Base-by-base conservation (phyloP, 2,888 invertebrate genomes). In the Acleris emargana region DNA sequence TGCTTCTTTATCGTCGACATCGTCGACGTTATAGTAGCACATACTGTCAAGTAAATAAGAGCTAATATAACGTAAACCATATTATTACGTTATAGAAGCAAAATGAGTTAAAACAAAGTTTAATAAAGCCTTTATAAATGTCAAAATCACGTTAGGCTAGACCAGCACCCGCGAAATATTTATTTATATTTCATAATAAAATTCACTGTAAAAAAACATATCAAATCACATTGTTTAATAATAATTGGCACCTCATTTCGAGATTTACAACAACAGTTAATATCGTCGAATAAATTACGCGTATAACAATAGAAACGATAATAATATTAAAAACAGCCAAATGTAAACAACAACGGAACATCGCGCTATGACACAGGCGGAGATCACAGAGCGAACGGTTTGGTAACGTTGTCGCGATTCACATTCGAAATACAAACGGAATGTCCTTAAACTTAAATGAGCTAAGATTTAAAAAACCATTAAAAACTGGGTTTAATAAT, bases 241-340 rank as follows among this genome's bases (percentile, higher is more conserved):
- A 43, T 25, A 28, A 28, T 66, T 66, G 61, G 61, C 59, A 61
- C 60, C 61, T 38, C 52, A 18, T 28, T 20, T n/a, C 28, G 42
- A 60, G 51, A 38, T 61, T 60, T 25, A 22, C 43, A 43, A 59
- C 18, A 53, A 58, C 42, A 59, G 25, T 20, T 42, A 20, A 51
- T 38, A 57, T 47, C 28, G 43, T 52, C n/a, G 6, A 60, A 59
- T 58, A 60, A 55, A 55, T 51, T 32, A 60, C 13, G 22, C 7
- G 7, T 55, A 61, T 50, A 54, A 59, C 55, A 58, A 53, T 45
- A 63, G 43, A 47, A 47, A 61, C 52, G 17, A 71, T 50, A 77
- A 84, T 83, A 83, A 83, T 55, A 83, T 80, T 79, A 82, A 82
- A 78, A 80, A 83, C 79, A 81, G 72, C 73, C 68, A 73, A 73